These are phyloP conservation scores for Cheilosia scutellata DNA, from an alignment of 2,888 invertebrate genomes.

Conservation along the genomic window DNA sequence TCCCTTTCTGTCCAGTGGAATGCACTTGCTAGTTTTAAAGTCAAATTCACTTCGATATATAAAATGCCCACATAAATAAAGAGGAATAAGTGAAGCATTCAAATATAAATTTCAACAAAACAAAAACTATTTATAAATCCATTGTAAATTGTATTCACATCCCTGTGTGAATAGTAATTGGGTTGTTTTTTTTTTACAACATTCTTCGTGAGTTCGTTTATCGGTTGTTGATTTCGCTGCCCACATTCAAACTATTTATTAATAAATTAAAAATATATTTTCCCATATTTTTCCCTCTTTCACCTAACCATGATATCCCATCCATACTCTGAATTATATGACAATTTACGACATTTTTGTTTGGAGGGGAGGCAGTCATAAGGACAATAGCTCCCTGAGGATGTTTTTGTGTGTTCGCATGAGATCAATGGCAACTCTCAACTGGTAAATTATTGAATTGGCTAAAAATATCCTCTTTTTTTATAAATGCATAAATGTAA, in stretches of 20 bases:
- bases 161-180: conserved; percentile 23
- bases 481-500: conserved; percentile 32
- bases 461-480: conserved; percentile 59
- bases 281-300: conserved; percentile 6
- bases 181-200: conserved; percentile 2
- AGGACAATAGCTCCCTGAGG: conserved; percentile 44
- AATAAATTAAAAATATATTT: conserved; percentile 59
- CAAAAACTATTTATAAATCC: conserved; percentile 8
- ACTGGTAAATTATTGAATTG: conserved; percentile 69
- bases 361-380: not conserved
- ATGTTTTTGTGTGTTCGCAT: conserved; percentile 17
- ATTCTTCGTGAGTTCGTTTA: conserved; percentile 54
- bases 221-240: conserved; percentile 68
- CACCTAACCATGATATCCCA: conserved; percentile 29
- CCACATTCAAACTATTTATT: conserved; percentile 69
- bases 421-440: conserved; percentile 44
- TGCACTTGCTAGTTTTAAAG: conserved; percentile 14
- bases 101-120: conserved; percentile 25
- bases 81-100: conserved; percentile 14
- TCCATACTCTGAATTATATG: not conserved
- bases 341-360: conserved; percentile 43
- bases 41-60: not conserved
- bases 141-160: conserved; percentile 31
- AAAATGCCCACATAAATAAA: not conserved
- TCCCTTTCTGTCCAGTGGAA: conserved; percentile 22